Conservation (phyloP, 2,888 invertebrate species). For the Caenorhabditis sp. region DNA sequence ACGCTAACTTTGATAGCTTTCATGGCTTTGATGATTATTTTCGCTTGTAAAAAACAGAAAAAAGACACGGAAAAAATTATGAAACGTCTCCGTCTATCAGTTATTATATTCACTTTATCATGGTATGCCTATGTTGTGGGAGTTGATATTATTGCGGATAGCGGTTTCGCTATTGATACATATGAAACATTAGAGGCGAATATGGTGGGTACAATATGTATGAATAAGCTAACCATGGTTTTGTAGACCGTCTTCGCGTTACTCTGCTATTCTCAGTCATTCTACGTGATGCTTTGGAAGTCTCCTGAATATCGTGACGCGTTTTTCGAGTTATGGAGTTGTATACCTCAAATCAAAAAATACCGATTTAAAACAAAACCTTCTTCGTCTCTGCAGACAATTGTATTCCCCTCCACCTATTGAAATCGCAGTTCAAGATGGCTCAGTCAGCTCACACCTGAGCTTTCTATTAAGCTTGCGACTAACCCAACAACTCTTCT, state of each 20-base stretch:
- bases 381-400: background rate
- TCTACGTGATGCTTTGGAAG: background rate
- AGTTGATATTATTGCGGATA: slow-evolving; percentile 18
- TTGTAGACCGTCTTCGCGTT: slow-evolving; percentile 26
- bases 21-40: too few relatives aligned
- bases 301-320: background rate
- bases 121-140: slow-evolving; percentile 34
- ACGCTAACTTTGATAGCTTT: too few relatives aligned
- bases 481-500: too few relatives aligned
- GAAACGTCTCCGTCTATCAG: slow-evolving; percentile 26
- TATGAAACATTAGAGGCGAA: slow-evolving; percentile 1
- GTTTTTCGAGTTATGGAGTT: background rate
- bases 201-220: too few relatives aligned
- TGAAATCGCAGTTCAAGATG: too few relatives aligned
- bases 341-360: background rate
- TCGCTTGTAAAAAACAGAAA: slow-evolving; percentile 8
- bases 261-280: slow-evolving; percentile 4
- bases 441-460: too few relatives aligned
- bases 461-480: too few relatives aligned
- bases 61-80: slow-evolving; percentile 25
- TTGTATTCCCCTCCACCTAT: too few relatives aligned
- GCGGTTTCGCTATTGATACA: slow-evolving; percentile 21
- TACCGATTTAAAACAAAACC: background rate
- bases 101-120: slow-evolving; percentile 24
- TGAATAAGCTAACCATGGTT: too few relatives aligned